Evolutionary conservation across 2,888 invertebrate species (phyloP), one percentile per base, ranked within the genome.

Genomic region (Caradrina kadenii): DNA sequence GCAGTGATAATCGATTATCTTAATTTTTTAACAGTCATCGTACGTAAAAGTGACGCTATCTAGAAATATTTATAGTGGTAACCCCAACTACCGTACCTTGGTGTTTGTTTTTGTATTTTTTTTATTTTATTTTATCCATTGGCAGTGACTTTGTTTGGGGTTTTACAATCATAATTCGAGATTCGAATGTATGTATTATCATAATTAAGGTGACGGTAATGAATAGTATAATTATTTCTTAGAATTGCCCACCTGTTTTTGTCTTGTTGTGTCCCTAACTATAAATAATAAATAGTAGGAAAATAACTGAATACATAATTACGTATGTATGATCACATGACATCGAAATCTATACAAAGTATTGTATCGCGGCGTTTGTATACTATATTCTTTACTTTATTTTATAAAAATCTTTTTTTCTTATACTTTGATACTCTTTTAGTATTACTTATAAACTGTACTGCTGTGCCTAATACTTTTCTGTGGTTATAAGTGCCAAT

Each of bases 401-500:
- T 75, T 75, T 70, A 50, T 65, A 69, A 68, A 45, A 68, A 45
- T 66, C 80, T 68, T 54, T 63, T 26, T 71, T 74, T 76, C 76
- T 69, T 73, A 61, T 67, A 73, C 70, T 71, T 69, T 79, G 68
- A 71, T 81, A 77, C 71, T 77, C 80, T 73, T 56, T 68, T n/a
- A n/a, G n/a, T n/a, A 58, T 31, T 59, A 35, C 63, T 62, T 68
- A 59, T 71, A 61, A 54, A 55, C 56, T 71, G 60, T 73, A 74
- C 66, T 74, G 64, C 60, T 76, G 72, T 76, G 73, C 71, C 50
- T 63, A 69, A 72, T 63, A 45, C 59, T 73, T 61, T 71, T 73
- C 72, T 81, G 79, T 84, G 81, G 80, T 86, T 78, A 72, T 59
- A 79, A 78, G 86, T 86, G 86, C 86, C 86, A 86, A 86, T 82